Conservation (phyloP, 2,113 vertebrate genomes). For the Eulemur macaco region DNA sequence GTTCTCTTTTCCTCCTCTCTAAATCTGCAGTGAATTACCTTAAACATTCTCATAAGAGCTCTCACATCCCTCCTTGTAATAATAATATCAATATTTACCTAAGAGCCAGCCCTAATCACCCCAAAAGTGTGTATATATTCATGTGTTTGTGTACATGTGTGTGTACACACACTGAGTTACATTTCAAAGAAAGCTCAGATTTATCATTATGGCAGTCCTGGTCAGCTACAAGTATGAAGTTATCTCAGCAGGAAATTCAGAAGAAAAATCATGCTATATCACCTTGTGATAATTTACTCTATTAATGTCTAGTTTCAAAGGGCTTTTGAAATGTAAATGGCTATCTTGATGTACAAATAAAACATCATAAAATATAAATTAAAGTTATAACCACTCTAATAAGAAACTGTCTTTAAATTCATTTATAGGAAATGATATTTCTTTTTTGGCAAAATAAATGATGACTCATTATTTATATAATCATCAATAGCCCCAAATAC, state of each 20-base stretch:
- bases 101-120: neutral
- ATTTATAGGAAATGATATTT: constrained; percentile 45
- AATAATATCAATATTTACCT: neutral
- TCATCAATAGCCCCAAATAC: neutral
- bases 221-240: neutral
- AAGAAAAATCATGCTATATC: neutral
- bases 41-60: neutral
- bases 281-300: constrained; percentile 29
- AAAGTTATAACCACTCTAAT: neutral
- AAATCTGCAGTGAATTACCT: neutral
- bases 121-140: neutral
- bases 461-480: neutral
- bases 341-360: constrained; percentile 27
- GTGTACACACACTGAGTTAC: neutral
- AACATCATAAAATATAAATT: neutral
- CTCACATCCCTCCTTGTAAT: neutral
- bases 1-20: neutral
- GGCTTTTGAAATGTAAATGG: constrained; percentile 30
- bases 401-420: constrained; percentile 29
- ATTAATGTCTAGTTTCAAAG: neutral
- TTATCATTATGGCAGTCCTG: neutral
- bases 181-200: neutral
- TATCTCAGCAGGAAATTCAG: constrained; percentile 14
- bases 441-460: neutral
- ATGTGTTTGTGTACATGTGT: neutral